A percentile compares a stretch with the other conserved stretches of the same genome.
Conservation (phyloP, 2,113 vertebrate species). For the Brachypodius melanocephalos region DNA sequence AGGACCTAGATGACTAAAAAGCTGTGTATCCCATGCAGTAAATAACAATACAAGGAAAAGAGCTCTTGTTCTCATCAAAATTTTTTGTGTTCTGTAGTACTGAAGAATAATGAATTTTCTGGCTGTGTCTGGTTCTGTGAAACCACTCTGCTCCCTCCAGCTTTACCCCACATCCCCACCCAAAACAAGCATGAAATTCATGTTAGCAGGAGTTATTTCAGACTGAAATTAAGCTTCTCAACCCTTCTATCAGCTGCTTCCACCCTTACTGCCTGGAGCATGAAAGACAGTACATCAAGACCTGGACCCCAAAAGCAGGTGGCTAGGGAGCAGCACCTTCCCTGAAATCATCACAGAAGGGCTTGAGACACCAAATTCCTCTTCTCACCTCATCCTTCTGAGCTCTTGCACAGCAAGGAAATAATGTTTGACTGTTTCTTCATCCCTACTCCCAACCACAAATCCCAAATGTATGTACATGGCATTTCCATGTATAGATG, state of each 20-base stretch:
- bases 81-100: neutral
- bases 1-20: neutral
- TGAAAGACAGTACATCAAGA: neutral
- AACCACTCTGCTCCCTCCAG: neutral
- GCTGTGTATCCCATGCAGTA: neutral
- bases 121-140: neutral
- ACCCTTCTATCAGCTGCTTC: neutral
- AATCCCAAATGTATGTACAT: neutral
- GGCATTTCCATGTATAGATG: neutral
- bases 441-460: neutral
- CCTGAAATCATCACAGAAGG: neutral
- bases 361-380: fast-evolving
- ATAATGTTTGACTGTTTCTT: neutral
- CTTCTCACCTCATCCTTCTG: neutral
- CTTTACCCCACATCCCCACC: neutral
- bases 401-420: neutral
- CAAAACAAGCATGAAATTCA: neutral
- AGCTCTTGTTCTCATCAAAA: neutral
- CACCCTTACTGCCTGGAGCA: neutral
- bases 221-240: neutral
- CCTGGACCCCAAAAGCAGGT: neutral
- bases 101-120: neutral
- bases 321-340: neutral
- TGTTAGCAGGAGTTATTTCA: neutral
- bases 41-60: neutral